Conservation (phyloP, 2,797 vertebrate genomes). For the Trachurus trachurus region DNA sequence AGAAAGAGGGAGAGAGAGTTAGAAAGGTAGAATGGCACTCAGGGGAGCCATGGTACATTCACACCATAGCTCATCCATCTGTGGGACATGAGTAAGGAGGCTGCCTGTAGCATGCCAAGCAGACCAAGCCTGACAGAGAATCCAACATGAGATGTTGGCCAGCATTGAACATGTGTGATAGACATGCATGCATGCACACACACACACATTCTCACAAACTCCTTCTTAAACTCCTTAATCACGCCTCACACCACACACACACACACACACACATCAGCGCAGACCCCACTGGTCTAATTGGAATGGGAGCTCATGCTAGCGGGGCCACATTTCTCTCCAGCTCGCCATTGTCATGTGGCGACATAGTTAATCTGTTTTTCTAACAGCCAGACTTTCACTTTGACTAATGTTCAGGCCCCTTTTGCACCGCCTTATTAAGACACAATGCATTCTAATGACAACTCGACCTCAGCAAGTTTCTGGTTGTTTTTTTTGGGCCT, state of each 20-base stretch:
- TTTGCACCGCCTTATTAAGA: slow-evolving; percentile 52
- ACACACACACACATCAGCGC: slow-evolving; percentile 23
- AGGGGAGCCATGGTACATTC: slow-evolving; percentile 71
- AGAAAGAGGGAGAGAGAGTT: slow-evolving; percentile 37
- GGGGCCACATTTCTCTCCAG: slow-evolving; percentile 53
- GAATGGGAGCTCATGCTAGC: slow-evolving; percentile 49
- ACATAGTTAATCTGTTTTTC: slow-evolving; percentile 71
- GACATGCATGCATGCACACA: slow-evolving; percentile 19
- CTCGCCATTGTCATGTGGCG: slow-evolving; percentile 61
- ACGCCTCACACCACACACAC: slow-evolving; percentile 29
- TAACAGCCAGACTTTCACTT: slow-evolving; percentile 50
- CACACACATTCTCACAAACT: slow-evolving; percentile 29
- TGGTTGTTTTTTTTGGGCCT: slow-evolving; percentile 24
- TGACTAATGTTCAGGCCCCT: slow-evolving; percentile 58
- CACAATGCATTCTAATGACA: slow-evolving; percentile 56
- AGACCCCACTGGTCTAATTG: slow-evolving; percentile 55
- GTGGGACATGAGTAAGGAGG: slow-evolving; percentile 63
- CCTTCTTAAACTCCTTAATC: slow-evolving; percentile 46
- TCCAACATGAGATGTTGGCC: slow-evolving; percentile 54
- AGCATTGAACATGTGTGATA: slow-evolving; percentile 46
- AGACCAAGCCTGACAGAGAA: slow-evolving; percentile 58
- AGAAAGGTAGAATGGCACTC: slow-evolving; percentile 68
- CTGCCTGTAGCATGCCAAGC: slow-evolving; percentile 72
- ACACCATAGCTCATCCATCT: slow-evolving; percentile 75
- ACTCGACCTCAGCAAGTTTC: slow-evolving; percentile 9